These are phyloP conservation scores for Oriolus oriolus DNA, from an alignment of 2,113 vertebrate genomes.

Conservation along the genomic window DNA sequence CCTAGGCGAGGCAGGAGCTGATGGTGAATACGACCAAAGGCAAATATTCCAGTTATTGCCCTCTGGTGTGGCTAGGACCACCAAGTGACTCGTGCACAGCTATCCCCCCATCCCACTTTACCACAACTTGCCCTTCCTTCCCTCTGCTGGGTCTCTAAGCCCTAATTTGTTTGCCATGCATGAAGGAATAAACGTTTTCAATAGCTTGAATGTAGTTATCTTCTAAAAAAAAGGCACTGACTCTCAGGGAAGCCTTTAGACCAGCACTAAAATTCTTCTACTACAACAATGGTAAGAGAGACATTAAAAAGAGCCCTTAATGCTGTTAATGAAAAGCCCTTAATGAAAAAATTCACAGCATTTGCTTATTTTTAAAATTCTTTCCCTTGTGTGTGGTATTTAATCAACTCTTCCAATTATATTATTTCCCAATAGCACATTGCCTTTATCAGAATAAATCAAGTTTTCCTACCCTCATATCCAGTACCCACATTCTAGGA, in stretches of 20 bases:
- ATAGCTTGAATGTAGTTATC: neutral
- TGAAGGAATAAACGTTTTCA: neutral
- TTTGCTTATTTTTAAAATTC: accelerated
- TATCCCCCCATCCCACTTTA: neutral
- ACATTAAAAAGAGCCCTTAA: neutral
- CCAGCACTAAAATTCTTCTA: neutral
- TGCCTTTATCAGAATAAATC: neutral
- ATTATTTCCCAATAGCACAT: neutral
- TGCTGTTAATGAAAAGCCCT: too few species aligned
- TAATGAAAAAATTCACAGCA: neutral
- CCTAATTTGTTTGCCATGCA: neutral
- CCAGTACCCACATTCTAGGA: neutral
- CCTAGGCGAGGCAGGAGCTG: neutral
- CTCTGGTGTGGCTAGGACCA: neutral
- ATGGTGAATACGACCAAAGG: neutral
- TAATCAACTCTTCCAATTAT: neutral
- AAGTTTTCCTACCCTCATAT: neutral
- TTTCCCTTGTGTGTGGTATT: neutral
- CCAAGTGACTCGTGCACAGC: neutral
- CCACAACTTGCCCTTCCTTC: neutral
- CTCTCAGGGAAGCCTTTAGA: neutral
- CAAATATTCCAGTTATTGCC: neutral
- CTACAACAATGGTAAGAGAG: neutral
- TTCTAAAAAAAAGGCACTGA: neutral
- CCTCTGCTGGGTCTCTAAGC: neutral